Evolutionary conservation across 2,113 vertebrate species (phyloP).

Genomic region (Antigone vipio): DNA sequence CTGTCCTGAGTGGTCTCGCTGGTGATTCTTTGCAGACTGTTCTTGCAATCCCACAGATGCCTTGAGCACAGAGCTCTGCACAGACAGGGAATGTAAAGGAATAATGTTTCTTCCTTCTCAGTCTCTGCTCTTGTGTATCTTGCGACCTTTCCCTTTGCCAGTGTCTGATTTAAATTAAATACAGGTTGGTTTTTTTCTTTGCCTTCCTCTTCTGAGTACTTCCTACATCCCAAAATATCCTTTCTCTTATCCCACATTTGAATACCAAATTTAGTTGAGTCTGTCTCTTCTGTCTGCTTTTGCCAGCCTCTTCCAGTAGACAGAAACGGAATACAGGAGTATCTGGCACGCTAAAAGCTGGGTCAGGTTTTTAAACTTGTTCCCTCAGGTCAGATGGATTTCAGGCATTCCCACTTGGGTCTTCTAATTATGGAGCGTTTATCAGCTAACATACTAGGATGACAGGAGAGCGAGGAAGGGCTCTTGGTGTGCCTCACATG

Average conservation of each 20-base stretch:
- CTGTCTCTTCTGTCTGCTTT: background rate
- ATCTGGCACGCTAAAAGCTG: background rate
- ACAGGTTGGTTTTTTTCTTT: background rate
- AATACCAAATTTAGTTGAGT: constrained; percentile 31
- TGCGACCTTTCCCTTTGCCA: background rate
- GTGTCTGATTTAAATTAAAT: background rate
- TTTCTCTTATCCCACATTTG: constrained; percentile 9
- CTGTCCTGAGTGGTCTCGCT: background rate
- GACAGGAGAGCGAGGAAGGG: constrained; percentile 18
- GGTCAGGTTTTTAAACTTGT: constrained; percentile 28
- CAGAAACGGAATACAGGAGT: background rate
- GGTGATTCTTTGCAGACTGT: background rate
- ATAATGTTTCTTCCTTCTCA: background rate
- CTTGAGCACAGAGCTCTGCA: background rate
- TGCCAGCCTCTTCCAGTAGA: constrained; percentile 16
- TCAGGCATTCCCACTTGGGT: constrained; percentile 39
- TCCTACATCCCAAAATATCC: constrained; percentile 7
- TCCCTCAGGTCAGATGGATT: constrained; percentile 41
- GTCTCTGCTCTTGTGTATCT: background rate
- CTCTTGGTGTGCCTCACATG: background rate
- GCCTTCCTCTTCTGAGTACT: background rate
- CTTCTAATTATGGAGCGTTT: constrained; percentile 57
- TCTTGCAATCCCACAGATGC: background rate
- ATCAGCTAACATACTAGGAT: constrained; percentile 31
- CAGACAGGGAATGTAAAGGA: background rate